Base-by-base conservation (phyloP, 2,888 invertebrate species). In the Bedellia somnulentella region DNA sequence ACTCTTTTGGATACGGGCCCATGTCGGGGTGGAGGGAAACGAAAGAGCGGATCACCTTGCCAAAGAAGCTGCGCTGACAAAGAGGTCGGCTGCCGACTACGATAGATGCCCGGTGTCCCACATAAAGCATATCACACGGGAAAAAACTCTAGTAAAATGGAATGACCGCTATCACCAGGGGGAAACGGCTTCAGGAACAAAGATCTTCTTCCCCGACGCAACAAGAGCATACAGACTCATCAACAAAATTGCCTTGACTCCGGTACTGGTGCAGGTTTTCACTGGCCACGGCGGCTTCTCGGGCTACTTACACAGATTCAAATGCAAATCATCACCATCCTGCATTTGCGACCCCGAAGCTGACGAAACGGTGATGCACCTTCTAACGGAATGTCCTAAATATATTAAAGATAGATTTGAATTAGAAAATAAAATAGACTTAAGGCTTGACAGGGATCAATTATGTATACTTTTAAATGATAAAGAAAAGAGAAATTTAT, bases 1-100 rank as follows among this genome's bases (percentile, higher is more conserved):
- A 28, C 28, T 28, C 3, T 28, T 11, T 12, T 28, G 28, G 28
- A 5, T 28, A 6, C 12, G 21, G 18, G 28, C 28, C 3, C 28
- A 28, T n/a, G 12, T 8, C 5, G 28, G 18, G 5, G 21, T 16
- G 3, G 11, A 15, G 10, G 28, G 28, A 4, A 28, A 28, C n/a
- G 28, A 28, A 13, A 17, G 28, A 10, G 28, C 28, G 3, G 28
- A 28, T 18, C 12, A 10, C 4, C 12, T 28, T 13, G 28, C 28
- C 4, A 28, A 28, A 10, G 3, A 6, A 3, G 28, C 18, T 5
- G 28, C 28, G 5, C 2, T 11, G 3, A n/a, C 6, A 5, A 5
- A 10, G 4, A 27, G 15, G 12, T 8, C 5, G 3, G 4, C 27
- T 3, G 15, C 14, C 3, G 18, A 5, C 9, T 18, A 18, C 9